phyloP scores from a whole-genome alignment of 2,888 invertebrate species.

The Scaptomyza parva region DNA sequence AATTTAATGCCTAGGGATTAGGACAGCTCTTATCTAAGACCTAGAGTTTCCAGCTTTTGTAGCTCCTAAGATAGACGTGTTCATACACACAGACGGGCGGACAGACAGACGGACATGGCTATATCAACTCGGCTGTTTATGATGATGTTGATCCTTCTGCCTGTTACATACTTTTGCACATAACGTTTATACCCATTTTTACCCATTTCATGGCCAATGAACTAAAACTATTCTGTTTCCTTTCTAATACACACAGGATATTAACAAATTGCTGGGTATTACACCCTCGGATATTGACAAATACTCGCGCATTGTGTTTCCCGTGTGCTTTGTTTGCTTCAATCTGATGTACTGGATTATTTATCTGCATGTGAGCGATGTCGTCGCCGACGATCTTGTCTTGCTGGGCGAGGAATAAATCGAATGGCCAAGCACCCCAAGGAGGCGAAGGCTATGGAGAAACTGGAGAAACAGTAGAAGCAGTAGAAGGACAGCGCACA shows the following conservation, averaged over 20 bases:
- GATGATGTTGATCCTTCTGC: too few relatives aligned
- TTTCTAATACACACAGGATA: constrained; percentile 86
- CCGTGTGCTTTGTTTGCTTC: constrained; percentile 99
- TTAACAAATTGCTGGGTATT: constrained; percentile 95
- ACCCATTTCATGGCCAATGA: too few relatives aligned
- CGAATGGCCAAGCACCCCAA: constrained; percentile 16
- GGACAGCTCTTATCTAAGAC: too few relatives aligned
- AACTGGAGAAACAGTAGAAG: not conserved
- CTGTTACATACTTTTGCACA: too few relatives aligned
- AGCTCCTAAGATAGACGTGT: too few relatives aligned
- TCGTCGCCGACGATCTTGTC: constrained; percentile 96
- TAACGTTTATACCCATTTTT: too few relatives aligned
- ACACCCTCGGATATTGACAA: constrained; percentile 99
- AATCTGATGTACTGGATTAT: constrained; percentile 99
- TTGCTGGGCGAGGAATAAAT: constrained; percentile 89
- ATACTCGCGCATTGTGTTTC: constrained; percentile 99
- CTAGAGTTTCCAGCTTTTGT: too few relatives aligned
- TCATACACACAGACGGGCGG: too few relatives aligned
- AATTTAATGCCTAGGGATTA: too few relatives aligned
- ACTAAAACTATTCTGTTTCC: not conserved
- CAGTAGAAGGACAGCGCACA: constrained; percentile 66
- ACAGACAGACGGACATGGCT: too few relatives aligned
- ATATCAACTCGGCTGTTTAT: too few relatives aligned
- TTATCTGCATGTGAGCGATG: constrained; percentile 97
- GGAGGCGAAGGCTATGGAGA: constrained; percentile 26